Evolutionary conservation across 2,113 vertebrate genomes (phyloP), one percentile per base, ranked within the genome.

Genomic region (Corythoichthys intestinalis): DNA sequence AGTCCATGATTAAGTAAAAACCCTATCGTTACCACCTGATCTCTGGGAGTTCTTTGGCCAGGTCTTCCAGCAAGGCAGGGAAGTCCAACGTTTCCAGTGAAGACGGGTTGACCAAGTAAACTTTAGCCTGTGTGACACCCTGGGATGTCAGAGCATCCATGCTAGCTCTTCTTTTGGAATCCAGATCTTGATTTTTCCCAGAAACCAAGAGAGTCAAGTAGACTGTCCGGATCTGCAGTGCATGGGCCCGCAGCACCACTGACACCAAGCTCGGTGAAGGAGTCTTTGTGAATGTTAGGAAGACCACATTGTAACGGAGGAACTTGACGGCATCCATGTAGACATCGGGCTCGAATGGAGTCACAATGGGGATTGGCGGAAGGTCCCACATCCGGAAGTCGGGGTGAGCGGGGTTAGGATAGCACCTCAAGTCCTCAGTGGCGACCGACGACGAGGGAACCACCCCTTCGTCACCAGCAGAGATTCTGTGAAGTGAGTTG

Each of bases 371-470:
- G 15, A 88, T 73, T 2, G 77, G 60, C 0, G 90, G 88, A 6
- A 92, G 67, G 58, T 92, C 91, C 90, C 90, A 92, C 14, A 92
- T 28, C 8, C 88, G 85, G n/a, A 89, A 89, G 70, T 90, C 87
- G 1, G 86, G 58, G 67, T 91, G 86, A 67, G 84, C 90, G 2
- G 88, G 88, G 70, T 87, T 67, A 0, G 80, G 82, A 66, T 89
- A 90, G 41, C 83, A 65, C 2, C 77, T 68, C 67, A 88, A 54
- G 34, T 89, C 85, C 2, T 88, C 87, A 6, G 75, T 54, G 12
- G 69, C 44, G n/a, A 66, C 67, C 2, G 69, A 17, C 0, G 80
- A 62, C 3, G 75, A 67, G 67, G 57, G 48, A 61, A 78, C 83
- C 12, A 85, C 84, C 4, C 82, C 88, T 6, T 88, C 81, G 20